A percentile compares a stretch with the other conserved stretches of the same genome.
Conservation (phyloP, 2,797 vertebrate genomes). For the Sebastolobus alascanus region DNA sequence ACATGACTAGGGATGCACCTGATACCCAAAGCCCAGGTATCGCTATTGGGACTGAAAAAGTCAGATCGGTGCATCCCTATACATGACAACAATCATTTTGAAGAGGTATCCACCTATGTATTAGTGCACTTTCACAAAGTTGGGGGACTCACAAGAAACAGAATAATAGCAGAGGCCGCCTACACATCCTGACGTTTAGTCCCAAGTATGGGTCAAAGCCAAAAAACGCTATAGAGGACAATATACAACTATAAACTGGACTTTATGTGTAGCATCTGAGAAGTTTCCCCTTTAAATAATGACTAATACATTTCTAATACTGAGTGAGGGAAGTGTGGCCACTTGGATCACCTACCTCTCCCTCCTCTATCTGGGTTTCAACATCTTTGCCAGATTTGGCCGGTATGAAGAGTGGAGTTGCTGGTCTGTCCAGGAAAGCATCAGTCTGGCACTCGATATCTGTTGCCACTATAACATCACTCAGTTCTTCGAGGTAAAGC, state of each 20-base stretch:
- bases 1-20: too few species aligned
- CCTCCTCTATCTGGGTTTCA: constrained; percentile 92
- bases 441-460: constrained; percentile 94
- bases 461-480: constrained; percentile 81
- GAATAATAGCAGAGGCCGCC: too few species aligned
- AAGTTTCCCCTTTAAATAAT: background rate
- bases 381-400: constrained; percentile 92
- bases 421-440: constrained; percentile 91
- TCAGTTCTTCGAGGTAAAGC: constrained; percentile 93
- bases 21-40: too few species aligned
- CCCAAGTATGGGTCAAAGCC: too few species aligned
- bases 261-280: background rate
- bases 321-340: background rate
- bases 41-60: too few species aligned
- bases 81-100: too few species aligned
- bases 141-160: too few species aligned
- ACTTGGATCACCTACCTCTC: constrained; percentile 87
- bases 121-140: too few species aligned
- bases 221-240: background rate
- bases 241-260: background rate
- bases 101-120: too few species aligned
- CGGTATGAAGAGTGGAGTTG: constrained; percentile 92
- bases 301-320: too few species aligned
- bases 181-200: too few species aligned
- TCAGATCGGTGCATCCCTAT: too few species aligned